phyloP scores from a whole-genome alignment of 2,888 invertebrate genomes.

The Machimus atricapillus region DNA sequence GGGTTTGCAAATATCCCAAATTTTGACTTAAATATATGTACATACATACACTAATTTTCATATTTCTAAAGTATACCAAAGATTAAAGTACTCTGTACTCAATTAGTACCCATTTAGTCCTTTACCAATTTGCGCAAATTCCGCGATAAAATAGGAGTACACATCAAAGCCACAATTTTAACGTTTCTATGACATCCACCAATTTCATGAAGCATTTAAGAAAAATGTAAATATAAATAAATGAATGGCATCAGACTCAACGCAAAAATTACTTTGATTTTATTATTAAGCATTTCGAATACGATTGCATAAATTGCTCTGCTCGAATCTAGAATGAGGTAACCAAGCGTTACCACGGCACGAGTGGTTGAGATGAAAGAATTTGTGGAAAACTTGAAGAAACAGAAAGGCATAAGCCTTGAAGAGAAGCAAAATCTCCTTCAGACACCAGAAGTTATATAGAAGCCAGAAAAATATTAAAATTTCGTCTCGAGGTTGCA shows the following conservation, averaged over 20 bases:
- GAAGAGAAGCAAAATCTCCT: neutral
- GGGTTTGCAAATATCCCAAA: too few relatives aligned
- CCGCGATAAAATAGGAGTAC: neutral
- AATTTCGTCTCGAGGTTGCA: neutral
- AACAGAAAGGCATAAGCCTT: neutral
- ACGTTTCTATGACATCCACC: neutral
- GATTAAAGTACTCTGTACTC: too few relatives aligned
- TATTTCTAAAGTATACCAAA: too few relatives aligned
- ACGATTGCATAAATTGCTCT: neutral
- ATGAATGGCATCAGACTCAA: neutral
- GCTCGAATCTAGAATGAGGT: neutral
- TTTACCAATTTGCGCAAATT: neutral
- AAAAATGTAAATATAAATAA: neutral
- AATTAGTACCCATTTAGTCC: too few relatives aligned
- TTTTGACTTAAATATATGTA: too few relatives aligned
- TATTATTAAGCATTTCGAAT: neutral
- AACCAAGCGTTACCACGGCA: neutral
- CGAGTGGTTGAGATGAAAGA: neutral
- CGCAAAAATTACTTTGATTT: neutral
- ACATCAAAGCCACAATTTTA: neutral
- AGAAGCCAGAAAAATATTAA: neutral
- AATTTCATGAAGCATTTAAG: neutral
- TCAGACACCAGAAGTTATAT: neutral
- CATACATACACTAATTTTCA: too few relatives aligned
- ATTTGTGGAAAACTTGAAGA: neutral